Percentiles rank a stretch among this genome's conserved stretches.
phyloP scores from a whole-genome alignment of 2,113 vertebrate genomes.

The Toxotes chatareus region DNA sequence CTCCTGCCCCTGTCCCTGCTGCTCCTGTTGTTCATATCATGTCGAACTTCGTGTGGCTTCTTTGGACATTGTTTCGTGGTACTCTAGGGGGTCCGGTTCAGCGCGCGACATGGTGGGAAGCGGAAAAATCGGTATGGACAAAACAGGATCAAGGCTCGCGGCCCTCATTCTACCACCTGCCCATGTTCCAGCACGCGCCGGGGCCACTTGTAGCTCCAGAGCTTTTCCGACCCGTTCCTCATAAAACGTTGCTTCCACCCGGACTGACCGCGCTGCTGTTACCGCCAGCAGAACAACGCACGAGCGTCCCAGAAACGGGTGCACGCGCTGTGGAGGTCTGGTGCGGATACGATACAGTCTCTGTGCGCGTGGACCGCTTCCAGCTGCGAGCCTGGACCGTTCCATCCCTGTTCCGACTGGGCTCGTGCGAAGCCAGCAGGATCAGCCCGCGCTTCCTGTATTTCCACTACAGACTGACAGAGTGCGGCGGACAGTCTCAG shows the following conservation, averaged over 20 bases:
- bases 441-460: conserved; percentile 30
- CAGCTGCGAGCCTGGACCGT: conserved; percentile 34
- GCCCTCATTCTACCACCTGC: conserved; percentile 34
- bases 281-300: background rate
- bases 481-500: conserved; percentile 24
- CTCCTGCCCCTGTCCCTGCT: background rate
- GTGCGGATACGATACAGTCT: conserved; percentile 14
- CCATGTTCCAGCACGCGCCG: conserved; percentile 43
- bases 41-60: conserved; percentile 25
- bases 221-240: conserved; percentile 30
- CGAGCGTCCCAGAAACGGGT: rapidly evolving
- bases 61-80: conserved; percentile 8
- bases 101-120: background rate
- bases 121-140: rapidly evolving
- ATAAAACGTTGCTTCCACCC: conserved; percentile 5
- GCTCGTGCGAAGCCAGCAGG: conserved; percentile 35
- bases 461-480: conserved; percentile 40
- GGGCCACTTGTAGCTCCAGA: conserved; percentile 34
- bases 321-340: conserved; percentile 41
- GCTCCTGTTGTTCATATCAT: conserved; percentile 7
- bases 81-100: conserved; percentile 20
- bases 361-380: conserved; percentile 54
- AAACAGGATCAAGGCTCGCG: background rate
- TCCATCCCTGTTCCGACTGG: conserved; percentile 32
- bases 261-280: conserved; percentile 39